Evolutionary conservation across 2,113 vertebrate species (phyloP), one percentile per base, ranked within the genome.

Genomic region (Callorhinus ursinus): DNA sequence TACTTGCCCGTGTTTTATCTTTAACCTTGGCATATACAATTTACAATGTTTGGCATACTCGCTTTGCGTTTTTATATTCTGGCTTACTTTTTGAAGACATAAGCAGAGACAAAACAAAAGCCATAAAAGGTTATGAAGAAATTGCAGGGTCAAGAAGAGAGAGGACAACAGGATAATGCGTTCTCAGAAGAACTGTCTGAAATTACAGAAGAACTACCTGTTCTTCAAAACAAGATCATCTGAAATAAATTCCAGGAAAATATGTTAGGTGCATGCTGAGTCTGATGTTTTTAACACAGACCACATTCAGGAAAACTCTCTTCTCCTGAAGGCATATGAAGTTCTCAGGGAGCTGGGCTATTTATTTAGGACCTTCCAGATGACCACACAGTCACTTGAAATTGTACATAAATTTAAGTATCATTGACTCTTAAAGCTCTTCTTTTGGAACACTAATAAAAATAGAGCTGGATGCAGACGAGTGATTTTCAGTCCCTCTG

Each of bases 171-270:
- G 96, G 65, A 95, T 93, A 93, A 69, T 82, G 53, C 96, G 95
- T 96, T 92, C 96, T 95, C 85, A 93, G 87, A 67, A 77, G 81
- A 53, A 81, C 71, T 63, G 13, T 65, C 88, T 72, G 90, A 96
- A 96, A 95, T 72, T 28, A 71, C 80, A 93, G 61, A 84, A n/a
- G 93, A 76, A 88, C 96, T 94, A 90, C 94, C 89, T 92, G 95
- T 97, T 93, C 97, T 96, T 93, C 88, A 90, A 97, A 97, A 98
- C 95, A 94, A 98, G 90, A 85, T 91, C 39, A 93, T 92, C 65
- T 79, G 81, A 90, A 95, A 93, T 46, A 94, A 95, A 96, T 95
- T 93, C 65, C 82, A 67, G 88, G 90, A 88, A 97, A 88, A 46
- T 28, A n/a, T 53, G 85, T 92, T 57, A 88, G 88, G 90, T 92